Evolutionary conservation across 2,888 invertebrate genomes (phyloP), one percentile per base, ranked within the genome.

Genomic region (Pollenia labialis): DNA sequence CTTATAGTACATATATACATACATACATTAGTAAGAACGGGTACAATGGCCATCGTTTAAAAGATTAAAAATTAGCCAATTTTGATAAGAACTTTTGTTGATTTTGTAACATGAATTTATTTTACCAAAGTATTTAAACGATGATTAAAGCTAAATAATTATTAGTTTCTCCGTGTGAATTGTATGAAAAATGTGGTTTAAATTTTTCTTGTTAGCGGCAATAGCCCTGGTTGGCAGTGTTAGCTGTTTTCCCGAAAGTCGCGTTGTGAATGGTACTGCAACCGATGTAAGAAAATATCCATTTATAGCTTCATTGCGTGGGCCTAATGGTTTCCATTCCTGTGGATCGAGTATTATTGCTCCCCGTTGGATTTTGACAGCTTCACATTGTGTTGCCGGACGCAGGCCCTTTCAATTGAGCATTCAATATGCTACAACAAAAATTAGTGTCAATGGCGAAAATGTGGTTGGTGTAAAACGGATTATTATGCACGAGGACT

Each of bases 221-320:
- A 44, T 68, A 23, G 18, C 80, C 16, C 16, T 83, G 18, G 44
- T 71, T 11, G 75, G 64, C 9, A 46, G 72, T 16, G 77, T 69
- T 10, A 76, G 32, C 32, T 89, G 89, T 71, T 89, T 84, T 11
- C 90, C 90, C 0, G 80, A 88, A 42, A 84, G 81, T 7, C 92
- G 93, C 12, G 90, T 93, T 56, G 93, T 93, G 4, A 92, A 92
- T 69, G 93, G 93, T 14, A 92, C 92, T 4, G 89, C 88, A 50
- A 88, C 92, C 7, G 52, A 32, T 2, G 88, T 91, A 4, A 88
- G 88, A 12, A 88, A 89, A 10, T 93, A 90, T 89, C 93, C 93
- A 4, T 93, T 90, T 85, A 88, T 91, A 85, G 93, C 92, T 76
- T 92, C 92, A 3, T 8, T 92, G 82, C 91, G 92, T 3, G 84